Base-by-base conservation (phyloP, 2,888 invertebrate genomes). In the Strigamia crassipes region DNA sequence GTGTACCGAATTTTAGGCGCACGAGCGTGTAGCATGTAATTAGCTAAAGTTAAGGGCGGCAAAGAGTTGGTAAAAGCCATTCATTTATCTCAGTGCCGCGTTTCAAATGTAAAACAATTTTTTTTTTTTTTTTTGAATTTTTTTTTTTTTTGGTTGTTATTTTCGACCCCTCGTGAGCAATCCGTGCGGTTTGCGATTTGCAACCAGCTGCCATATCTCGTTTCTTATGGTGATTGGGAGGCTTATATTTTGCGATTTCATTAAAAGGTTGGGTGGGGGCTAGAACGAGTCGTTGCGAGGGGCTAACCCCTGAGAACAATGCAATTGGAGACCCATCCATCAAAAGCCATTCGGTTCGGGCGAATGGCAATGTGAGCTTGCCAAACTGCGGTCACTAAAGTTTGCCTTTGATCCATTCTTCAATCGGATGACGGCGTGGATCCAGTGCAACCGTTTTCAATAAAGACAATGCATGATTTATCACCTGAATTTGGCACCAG, bases 161-260 rank as follows among this genome's bases (percentile, higher is more conserved):
- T 46, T 13, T 56, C n/a, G n/a, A n/a, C 9, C 9, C 56, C 18
- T 56, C 56, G 56, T 31, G 73, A 73, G 73, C 27, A 73, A 73
- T 73, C 5, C 73, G 27, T 73, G 27, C 31, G 73, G 73, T 73
- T 61, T 73, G 23, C 31, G 27, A 31, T 13, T 31, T 27, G 27
- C 73, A 73, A 56, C 12, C 73, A 73, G 73, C 73, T 73, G 73
- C 23, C 73, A 73, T 73, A 73, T 73, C 61, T 61, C 73, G 73
- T 73, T 73, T 73, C 73, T 73, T 73, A 73, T 73, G 73, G 73
- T 73, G 73, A 73, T 73, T 73, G 73, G 73, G 73, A 73, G 73
- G 73, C 73, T 73, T 73, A 73, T 73, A 38, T 73, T 73, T 73
- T 73, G 13, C 31, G 27, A 73, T 73, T 73, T 73, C 73, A 73